These are phyloP conservation scores for Orius insidiosus DNA, from an alignment of 1,140 invertebrate species.

Conservation along the genomic window DNA sequence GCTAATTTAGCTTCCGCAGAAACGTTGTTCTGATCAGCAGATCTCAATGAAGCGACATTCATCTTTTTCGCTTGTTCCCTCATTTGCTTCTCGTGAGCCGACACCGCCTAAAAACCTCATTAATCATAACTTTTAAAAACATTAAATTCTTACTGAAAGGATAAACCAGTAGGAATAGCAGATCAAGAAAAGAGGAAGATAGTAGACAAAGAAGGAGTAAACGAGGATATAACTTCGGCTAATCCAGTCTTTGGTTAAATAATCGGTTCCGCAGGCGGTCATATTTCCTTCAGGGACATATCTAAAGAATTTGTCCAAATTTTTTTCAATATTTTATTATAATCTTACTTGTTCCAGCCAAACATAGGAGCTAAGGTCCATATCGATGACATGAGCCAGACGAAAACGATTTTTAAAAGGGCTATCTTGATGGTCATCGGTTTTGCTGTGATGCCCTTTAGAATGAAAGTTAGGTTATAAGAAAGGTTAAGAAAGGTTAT, in stretches of 20 bases:
- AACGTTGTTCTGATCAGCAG: slow-evolving; percentile 41
- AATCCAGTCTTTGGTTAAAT: slow-evolving; percentile 44
- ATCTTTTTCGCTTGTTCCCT: slow-evolving; percentile 69
- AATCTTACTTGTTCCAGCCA: slow-evolving; percentile 58
- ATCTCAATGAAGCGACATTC: slow-evolving; percentile 61
- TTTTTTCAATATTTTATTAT: neutral
- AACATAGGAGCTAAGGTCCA: slow-evolving; percentile 60
- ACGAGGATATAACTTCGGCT: slow-evolving; percentile 49
- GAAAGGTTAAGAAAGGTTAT: neutral
- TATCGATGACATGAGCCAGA: slow-evolving; percentile 45
- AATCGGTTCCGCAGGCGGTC: slow-evolving; percentile 73
- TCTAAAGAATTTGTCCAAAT: slow-evolving; percentile 25
- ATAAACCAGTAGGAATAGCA: slow-evolving; percentile 66
- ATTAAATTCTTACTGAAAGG: slow-evolving; percentile 34
- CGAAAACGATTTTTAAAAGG: slow-evolving; percentile 42
- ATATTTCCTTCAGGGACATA: slow-evolving; percentile 79
- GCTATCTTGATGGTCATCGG: slow-evolving; percentile 51
- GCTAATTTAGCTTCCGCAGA: slow-evolving; percentile 59
- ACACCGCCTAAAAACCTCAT: slow-evolving; percentile 37
- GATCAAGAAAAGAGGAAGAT: slow-evolving; percentile 49
- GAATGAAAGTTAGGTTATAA: neutral
- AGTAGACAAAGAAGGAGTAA: slow-evolving; percentile 54
- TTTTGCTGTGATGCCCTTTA: slow-evolving; percentile 43
- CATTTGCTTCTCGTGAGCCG: slow-evolving; percentile 64
- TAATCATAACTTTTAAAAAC: neutral